Evolutionary conservation across 2,888 invertebrate species (phyloP).

Genomic region (Trachelus stipa): DNA sequence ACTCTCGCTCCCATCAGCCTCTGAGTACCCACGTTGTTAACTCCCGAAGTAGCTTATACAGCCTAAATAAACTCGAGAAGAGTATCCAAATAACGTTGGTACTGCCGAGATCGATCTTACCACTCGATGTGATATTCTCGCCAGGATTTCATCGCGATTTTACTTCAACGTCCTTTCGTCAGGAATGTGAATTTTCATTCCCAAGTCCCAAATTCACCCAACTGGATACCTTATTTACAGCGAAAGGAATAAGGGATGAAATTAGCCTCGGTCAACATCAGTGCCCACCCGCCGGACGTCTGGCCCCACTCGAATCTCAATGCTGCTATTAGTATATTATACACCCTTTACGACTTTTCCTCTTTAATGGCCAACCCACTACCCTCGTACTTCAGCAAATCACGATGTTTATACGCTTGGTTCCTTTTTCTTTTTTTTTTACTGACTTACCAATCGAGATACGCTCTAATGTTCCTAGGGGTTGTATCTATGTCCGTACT

Average conservation of each 20-base stretch:
- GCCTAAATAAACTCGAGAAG: neutral
- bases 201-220: neutral
- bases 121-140: neutral
- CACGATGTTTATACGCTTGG: neutral
- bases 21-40: neutral
- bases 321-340: neutral
- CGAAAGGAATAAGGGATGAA: neutral
- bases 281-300: neutral
- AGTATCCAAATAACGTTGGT: neutral
- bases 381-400: neutral
- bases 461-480: neutral
- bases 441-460: neutral
- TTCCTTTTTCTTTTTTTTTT: neutral
- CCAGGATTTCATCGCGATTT: neutral
- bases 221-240: neutral
- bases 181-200: neutral
- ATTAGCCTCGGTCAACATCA: neutral
- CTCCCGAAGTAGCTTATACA: neutral
- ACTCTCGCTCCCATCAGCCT: neutral
- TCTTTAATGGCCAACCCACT: neutral
- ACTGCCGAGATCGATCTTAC: neutral
- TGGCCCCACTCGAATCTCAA: neutral
- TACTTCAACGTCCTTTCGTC: neutral
- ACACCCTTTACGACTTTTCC: neutral
- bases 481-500: neutral